Percentiles rank a stretch among this genome's conserved stretches.
Evolutionary conservation across 2,797 vertebrate species (phyloP).

Genomic region (Tolypeutes matacus): DNA sequence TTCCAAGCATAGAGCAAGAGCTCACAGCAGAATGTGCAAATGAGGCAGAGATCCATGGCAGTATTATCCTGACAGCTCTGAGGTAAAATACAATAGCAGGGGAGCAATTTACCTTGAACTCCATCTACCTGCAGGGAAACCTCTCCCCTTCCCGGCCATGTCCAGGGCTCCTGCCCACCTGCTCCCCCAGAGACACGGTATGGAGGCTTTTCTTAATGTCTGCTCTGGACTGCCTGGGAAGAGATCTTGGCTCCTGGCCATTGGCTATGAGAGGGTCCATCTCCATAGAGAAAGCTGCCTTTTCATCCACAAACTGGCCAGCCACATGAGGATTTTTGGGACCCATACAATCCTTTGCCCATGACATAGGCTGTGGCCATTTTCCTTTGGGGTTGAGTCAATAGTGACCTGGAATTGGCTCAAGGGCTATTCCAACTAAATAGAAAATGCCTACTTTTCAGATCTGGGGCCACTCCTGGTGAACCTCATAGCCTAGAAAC

Average conservation of each 20-base stretch:
- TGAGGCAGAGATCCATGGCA: slow-evolving; percentile 25
- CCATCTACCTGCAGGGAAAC: background rate
- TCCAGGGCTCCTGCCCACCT: background rate
- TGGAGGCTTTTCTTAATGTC: background rate
- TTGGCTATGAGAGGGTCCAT: background rate
- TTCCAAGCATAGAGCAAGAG: background rate
- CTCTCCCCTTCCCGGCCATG: background rate
- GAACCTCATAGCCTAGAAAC: background rate
- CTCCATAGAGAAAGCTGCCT: background rate
- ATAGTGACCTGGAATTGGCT: background rate
- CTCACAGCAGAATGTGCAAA: slow-evolving; percentile 55
- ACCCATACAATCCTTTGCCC: background rate
- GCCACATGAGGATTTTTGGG: too few species aligned
- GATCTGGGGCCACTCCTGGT: background rate
- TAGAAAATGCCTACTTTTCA: background rate
- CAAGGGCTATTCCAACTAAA: fast-evolving
- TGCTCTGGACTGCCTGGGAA: background rate
- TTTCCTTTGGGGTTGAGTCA: background rate
- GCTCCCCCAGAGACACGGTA: background rate
- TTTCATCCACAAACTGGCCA: background rate
- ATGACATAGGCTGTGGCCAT: background rate
- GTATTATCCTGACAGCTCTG: slow-evolving; percentile 61
- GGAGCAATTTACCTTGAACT: slow-evolving; percentile 71
- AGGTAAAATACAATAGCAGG: slow-evolving; percentile 36
- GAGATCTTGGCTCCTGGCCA: background rate